Base-by-base conservation (phyloP, 2,888 invertebrate genomes). In the Shargacucullia verbasci region DNA sequence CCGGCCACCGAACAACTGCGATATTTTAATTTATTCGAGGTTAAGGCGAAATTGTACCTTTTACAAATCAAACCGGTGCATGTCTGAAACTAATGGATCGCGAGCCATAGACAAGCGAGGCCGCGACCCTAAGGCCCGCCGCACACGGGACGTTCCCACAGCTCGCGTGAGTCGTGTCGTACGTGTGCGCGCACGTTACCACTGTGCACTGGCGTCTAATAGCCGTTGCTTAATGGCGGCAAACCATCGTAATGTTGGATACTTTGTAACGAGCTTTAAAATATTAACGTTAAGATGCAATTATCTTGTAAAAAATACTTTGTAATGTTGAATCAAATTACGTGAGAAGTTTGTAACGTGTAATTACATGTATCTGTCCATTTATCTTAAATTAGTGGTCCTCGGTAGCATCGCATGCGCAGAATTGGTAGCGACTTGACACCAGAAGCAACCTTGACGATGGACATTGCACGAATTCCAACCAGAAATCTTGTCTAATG, bases 191-290 rank as follows among this genome's bases (percentile, higher is more conserved):
- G 10, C 12, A 10, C 40, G 31, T 14, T 11, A 9, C 7, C 15
- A 2, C 11, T 15, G 14, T 33, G 14, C 14, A 34, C 45, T n/a
- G 13, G 14, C 20, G 29, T 25, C 11, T 54, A 45, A 45, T 59
- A 39, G 43, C 25, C 34, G 35, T 59, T 49, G 46, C 70, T 6
- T 34, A 59, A 62, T 53, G 52, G 43, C 15, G 11, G 37, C 11
- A 12, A 56, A 46, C 39, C 56, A 49, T 40, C 46, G 35, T 57
- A 40, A 66, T 62, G 49, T 20, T 29, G 37, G 35, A 31, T 20
- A 63, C 64, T 13, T 46, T 55, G 40, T 58, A 59, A 64, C 53
- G 59, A 64, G 65, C 40, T 69, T 52, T 45, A 48, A 57, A 48
- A 31, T 29, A 48, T 44, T 53, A 53, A 64, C 63, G 25, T 58